These are phyloP conservation scores for Theropithecus gelada DNA, from an alignment of 2,113 vertebrate genomes.

Conservation along the genomic window DNA sequence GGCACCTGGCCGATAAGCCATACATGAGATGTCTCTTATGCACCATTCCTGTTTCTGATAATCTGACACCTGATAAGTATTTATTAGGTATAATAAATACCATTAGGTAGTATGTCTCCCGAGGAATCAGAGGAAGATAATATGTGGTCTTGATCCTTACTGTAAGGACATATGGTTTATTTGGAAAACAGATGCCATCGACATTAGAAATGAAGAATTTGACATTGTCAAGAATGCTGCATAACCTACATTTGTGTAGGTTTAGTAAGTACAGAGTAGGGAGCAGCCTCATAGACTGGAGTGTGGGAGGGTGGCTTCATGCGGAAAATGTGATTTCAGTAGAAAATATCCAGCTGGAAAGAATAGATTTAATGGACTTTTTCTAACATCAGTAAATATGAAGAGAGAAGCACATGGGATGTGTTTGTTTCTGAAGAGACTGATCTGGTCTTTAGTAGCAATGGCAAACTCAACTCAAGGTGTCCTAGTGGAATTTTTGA, in stretches of 20 bases:
- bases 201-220: background rate
- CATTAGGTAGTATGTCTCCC: background rate
- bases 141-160: background rate
- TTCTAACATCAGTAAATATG: background rate
- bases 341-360: background rate
- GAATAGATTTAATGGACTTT: background rate
- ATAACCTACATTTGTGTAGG: background rate
- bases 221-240: background rate
- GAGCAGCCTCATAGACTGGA: fast-evolving
- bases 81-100: background rate
- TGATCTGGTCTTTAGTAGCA: background rate
- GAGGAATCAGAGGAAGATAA: background rate
- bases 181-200: background rate
- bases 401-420: background rate
- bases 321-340: background rate
- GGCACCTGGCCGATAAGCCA: background rate
- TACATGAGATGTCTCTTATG: background rate
- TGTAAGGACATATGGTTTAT: background rate
- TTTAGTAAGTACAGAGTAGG: background rate
- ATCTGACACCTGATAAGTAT: background rate
- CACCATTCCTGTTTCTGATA: background rate
- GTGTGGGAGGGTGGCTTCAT: background rate
- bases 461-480: background rate
- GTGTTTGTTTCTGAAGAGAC: background rate
- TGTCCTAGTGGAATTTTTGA: background rate